Conservation (phyloP, 2,113 vertebrate species). For the Cervus canadensis region DNA sequence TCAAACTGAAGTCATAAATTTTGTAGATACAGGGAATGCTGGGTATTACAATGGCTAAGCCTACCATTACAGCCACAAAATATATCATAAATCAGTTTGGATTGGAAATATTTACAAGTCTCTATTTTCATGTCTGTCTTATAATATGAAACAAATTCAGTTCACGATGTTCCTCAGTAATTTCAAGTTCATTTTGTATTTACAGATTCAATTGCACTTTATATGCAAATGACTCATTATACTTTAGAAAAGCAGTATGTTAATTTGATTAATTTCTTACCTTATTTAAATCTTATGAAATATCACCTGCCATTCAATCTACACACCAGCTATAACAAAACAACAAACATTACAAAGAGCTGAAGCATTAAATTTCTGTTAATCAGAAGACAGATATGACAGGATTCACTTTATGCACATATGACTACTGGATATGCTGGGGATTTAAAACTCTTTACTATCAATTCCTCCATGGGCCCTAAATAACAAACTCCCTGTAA, state of each 20-base stretch:
- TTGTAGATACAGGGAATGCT: background rate
- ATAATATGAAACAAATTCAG: slow-evolving; percentile 54
- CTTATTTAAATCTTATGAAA: slow-evolving; percentile 80
- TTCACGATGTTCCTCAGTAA: slow-evolving; percentile 55
- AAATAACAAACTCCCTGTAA: slow-evolving; percentile 57
- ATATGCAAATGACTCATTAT: slow-evolving; percentile 81
- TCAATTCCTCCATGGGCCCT: background rate
- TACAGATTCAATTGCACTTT: slow-evolving; percentile 76
- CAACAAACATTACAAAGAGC: slow-evolving; percentile 70
- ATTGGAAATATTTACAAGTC: slow-evolving; percentile 45
- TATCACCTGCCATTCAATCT: slow-evolving; percentile 85
- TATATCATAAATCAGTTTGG: slow-evolving; percentile 20
- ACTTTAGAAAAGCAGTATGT: slow-evolving; percentile 77
- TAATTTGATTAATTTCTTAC: slow-evolving; percentile 82
- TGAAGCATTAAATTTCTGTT: slow-evolving; percentile 77
- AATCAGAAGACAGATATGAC: slow-evolving; percentile 72
- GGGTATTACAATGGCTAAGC: background rate
- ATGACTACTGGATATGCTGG: slow-evolving; percentile 65
- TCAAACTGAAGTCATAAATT: slow-evolving; percentile 10
- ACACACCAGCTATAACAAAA: slow-evolving; percentile 69
- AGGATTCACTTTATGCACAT: slow-evolving; percentile 70
- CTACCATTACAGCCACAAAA: slow-evolving; percentile 7
- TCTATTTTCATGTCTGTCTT: background rate
- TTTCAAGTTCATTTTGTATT: slow-evolving; percentile 77
- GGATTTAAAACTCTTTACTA: slow-evolving; percentile 46